Base-by-base conservation (phyloP, 1,140 invertebrate species). In the Diabrotica virgifera region DNA sequence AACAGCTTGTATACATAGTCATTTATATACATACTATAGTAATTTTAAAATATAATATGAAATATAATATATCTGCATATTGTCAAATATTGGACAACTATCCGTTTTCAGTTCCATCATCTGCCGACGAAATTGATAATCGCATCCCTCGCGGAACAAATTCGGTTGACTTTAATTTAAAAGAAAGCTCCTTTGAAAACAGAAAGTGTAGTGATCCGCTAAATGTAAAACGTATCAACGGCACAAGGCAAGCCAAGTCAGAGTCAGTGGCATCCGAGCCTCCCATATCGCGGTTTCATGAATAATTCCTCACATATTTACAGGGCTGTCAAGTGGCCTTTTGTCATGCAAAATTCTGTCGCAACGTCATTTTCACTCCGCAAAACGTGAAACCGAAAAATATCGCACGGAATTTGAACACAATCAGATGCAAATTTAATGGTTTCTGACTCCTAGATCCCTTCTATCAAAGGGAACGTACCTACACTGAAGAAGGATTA, bases 251-350 rank as follows among this genome's bases (percentile, higher is more conserved):
- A 46, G 40, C 69, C 69, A 70, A 71, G 66, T 68, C 68, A 78
- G 75, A 75, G 77, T 77, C 76, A 77, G 77, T 70, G 24, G 24
- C 24, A 24, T 24, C 24, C 68, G 65, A 69, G 73, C 73, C 70
- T 73, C 72, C 73, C 76, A 76, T 76, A 79, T 78, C 75, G 74
- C 75, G 67, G 65, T 70, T 78, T 79, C 78, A 79, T 79, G 78
- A 79, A 79, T 79, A 79, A 79, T 79, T 79, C 78, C 70, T 70
- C 76, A 76, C 77, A 77, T 79, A 79, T 79, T 78, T 78, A 79
- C 77, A 72, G 70, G 72, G 71, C 76, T 76, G 76, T 78, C 76
- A 76, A 79, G 76, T 69, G 71, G 75, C 72, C 76, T 77, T 79
- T 79, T 79, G 77, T 79, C 74, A 79, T 79, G 78, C 75, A 79